Conservation (phyloP, 1,140 invertebrate genomes). For the Diuraphis noxia region DNA sequence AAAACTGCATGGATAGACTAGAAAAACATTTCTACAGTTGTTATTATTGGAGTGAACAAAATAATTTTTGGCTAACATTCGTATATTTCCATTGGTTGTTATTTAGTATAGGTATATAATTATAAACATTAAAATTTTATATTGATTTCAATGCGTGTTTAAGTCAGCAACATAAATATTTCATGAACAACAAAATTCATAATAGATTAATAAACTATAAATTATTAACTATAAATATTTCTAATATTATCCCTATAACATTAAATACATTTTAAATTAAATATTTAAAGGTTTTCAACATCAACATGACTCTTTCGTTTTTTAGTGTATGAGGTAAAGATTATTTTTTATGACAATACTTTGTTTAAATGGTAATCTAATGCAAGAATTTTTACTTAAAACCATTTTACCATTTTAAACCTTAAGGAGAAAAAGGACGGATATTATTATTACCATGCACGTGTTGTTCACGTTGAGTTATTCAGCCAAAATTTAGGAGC, state of each 20-base stretch:
- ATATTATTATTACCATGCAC: conserved; percentile 25
- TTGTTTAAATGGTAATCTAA: conserved; percentile 17
- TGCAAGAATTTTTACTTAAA: conserved; percentile 32
- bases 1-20: not conserved
- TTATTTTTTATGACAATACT: conserved; percentile 23
- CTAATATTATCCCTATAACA: not conserved
- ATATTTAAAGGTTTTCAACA: not conserved
- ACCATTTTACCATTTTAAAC: not conserved
- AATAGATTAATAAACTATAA: too few relatives aligned
- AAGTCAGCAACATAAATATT: not conserved
- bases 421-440: conserved; percentile 13
- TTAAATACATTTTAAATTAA: not conserved
- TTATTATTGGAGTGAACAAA: conserved; percentile 9
- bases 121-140: not conserved
- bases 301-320: not conserved
- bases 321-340: not conserved
- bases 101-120: not conserved
- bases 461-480: conserved; percentile 12
- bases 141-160: not conserved
- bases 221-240: too few relatives aligned
- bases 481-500: not conserved
- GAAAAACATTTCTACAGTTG: not conserved
- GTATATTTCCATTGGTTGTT: not conserved
- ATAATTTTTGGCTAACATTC: conserved; percentile 1
- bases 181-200: not conserved